Evolutionary conservation across 2,797 vertebrate genomes (phyloP), one percentile per base, ranked within the genome.

Genomic region (Tapera naevia): DNA sequence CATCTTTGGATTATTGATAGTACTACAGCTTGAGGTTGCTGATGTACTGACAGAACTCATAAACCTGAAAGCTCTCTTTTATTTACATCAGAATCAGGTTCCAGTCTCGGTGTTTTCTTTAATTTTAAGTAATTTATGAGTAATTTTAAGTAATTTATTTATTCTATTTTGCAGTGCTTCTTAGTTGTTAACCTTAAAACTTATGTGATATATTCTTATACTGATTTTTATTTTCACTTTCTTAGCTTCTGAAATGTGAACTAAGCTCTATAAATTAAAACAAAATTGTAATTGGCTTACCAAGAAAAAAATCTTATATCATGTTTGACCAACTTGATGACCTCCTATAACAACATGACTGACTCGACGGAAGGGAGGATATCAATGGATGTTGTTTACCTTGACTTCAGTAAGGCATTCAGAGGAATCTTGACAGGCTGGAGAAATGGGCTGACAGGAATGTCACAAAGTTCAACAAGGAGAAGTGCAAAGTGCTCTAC

Each of bases 261-360:
- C 11, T 30, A 62, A 89, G 6, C 7, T 35, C 12, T 56, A 43
- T 54, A 83, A 80, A 66, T 50, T 54, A 30, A 50, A 82, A 50
- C 9, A 41, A 0, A 35, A 5, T 53, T 80, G 61, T 64, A 19
- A 37, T 71, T 8, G 11, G 48, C 0, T 0, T 48, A 67, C 24
- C 57, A 71, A 78, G 23, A 89, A 87, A 73, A 73, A 65, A 58
- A 11, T 82, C 11, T 66, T 73, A 17, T 28, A 33, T n/a, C 15
- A 19, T 11, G 4, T 61, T n/a, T n/a, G n/a, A n/a, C n/a, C n/a
- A n/a, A n/a, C n/a, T n/a, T n/a, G n/a, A n/a, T n/a, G n/a, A n/a
- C n/a, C n/a, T n/a, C n/a, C n/a, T n/a, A n/a, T n/a, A n/a, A n/a
- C n/a, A n/a, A n/a, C n/a, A n/a, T n/a, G n/a, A n/a, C n/a, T n/a